phyloP scores from a whole-genome alignment of 2,888 invertebrate genomes.

The Hoplodrina blanda region DNA sequence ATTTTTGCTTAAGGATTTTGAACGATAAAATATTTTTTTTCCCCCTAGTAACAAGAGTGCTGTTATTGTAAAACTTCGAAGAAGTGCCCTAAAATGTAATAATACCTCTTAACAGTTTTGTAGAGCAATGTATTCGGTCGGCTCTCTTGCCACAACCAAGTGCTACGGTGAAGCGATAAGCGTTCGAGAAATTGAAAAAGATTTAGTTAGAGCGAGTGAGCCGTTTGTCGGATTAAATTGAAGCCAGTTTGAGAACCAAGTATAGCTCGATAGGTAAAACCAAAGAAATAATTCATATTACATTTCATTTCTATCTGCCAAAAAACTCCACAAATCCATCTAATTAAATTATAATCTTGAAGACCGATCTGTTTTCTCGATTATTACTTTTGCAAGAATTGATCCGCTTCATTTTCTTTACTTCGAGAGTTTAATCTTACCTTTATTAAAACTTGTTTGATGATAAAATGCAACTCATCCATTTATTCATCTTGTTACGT shows the following conservation, averaged over 20 bases:
- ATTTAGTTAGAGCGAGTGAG: conserved; percentile 76
- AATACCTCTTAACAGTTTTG: conserved; percentile 24
- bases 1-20: conserved; percentile 1
- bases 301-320: conserved; percentile 30
- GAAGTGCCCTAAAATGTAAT: conserved; percentile 18
- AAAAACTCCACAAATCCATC: conserved; percentile 35
- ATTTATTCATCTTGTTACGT: conserved; percentile 16
- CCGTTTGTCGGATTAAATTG: conserved; percentile 82
- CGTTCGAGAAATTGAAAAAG: conserved; percentile 83
- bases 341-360: conserved; percentile 51
- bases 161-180: conserved; percentile 70
- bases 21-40: not conserved
- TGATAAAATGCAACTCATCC: conserved; percentile 30
- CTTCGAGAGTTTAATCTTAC: conserved; percentile 15
- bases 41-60: not conserved
- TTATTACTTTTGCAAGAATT: conserved; percentile 42
- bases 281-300: conserved; percentile 55
- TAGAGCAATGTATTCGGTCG: conserved; percentile 22
- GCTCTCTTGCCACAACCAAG: conserved; percentile 42
- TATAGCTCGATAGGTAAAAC: conserved; percentile 59
- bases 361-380: conserved; percentile 31
- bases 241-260: conserved; percentile 77
- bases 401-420: conserved; percentile 15
- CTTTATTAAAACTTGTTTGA: conserved; percentile 13
- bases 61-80: conserved; percentile 14